A percentile compares a stretch with the other conserved stretches of the same genome.
Evolutionary conservation across 2,797 vertebrate genomes (phyloP).

Genomic region (Phrynocephalus vlangalii): DNA sequence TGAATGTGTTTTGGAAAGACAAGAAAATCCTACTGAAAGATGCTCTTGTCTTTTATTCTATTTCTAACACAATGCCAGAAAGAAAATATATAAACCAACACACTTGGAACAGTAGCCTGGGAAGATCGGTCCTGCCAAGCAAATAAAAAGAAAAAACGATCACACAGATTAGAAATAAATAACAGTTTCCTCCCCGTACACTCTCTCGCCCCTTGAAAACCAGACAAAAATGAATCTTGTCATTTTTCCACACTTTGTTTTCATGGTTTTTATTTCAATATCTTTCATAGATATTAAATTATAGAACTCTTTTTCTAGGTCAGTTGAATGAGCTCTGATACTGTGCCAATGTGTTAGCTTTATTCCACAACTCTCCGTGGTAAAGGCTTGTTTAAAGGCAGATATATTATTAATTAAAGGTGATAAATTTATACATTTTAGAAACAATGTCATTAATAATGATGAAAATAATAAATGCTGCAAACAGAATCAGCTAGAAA

Average conservation of each 20-base stretch:
- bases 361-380: constrained; percentile 59
- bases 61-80: background rate
- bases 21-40: constrained; percentile 11
- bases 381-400: constrained; percentile 49
- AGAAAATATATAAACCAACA: constrained; percentile 14
- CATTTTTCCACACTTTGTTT: background rate
- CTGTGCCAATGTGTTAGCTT: constrained; percentile 57
- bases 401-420: constrained; percentile 68
- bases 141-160: constrained; percentile 28
- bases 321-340: constrained; percentile 47
- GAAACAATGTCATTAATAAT: constrained; percentile 43
- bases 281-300: constrained; percentile 48
- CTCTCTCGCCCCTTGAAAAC: constrained; percentile 6
- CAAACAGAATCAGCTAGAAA: background rate
- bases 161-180: constrained; percentile 12
- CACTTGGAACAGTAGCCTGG: background rate
- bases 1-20: background rate
- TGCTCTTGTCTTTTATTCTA: background rate
- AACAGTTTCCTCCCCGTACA: background rate
- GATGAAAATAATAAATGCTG: background rate
- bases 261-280: constrained; percentile 35
- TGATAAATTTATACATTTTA: constrained; percentile 67
- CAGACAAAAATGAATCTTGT: background rate
- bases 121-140: background rate
- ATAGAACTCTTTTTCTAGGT: constrained; percentile 64